Evolutionary conservation across 2,888 invertebrate genomes (phyloP).

Genomic region (Lasius platythorax): DNA sequence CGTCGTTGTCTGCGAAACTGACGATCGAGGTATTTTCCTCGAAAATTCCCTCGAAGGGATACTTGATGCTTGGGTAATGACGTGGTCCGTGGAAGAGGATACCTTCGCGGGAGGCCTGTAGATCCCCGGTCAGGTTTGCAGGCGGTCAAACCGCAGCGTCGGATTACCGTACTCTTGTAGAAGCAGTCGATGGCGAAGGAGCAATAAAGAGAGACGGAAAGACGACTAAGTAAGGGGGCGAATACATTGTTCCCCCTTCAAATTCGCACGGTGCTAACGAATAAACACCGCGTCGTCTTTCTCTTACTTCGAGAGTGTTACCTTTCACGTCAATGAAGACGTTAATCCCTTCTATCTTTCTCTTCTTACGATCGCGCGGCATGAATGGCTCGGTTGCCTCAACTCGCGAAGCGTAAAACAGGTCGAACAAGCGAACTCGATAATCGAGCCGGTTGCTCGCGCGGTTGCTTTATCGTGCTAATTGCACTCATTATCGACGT

Average conservation of each 20-base stretch:
- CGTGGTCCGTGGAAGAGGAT: constrained; percentile 65
- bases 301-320: neutral
- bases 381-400: constrained; percentile 47
- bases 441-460: constrained; percentile 52
- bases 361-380: constrained; percentile 28
- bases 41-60: constrained; percentile 60
- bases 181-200: constrained; percentile 31
- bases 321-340: constrained; percentile 51
- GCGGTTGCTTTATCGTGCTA: constrained; percentile 56
- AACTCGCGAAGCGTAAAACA: constrained; percentile 55
- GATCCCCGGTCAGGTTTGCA: constrained; percentile 67
- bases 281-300: constrained; percentile 1
- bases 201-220: constrained; percentile 8
- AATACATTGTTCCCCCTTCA: neutral
- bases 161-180: constrained; percentile 68
- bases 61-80: constrained; percentile 67
- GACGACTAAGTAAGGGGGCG: constrained; percentile 3
- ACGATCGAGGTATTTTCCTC: constrained; percentile 51
- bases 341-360: constrained; percentile 33
- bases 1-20: constrained; percentile 1
- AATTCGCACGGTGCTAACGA: neutral
- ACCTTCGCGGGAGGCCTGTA: constrained; percentile 64
- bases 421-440: constrained; percentile 49
- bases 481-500: constrained; percentile 54
- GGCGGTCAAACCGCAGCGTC: constrained; percentile 71